Percentiles rank a stretch among this genome's conserved stretches.
Evolutionary conservation across 2,113 vertebrate genomes (phyloP).

Genomic region (Gallinago paraguaiae): DNA sequence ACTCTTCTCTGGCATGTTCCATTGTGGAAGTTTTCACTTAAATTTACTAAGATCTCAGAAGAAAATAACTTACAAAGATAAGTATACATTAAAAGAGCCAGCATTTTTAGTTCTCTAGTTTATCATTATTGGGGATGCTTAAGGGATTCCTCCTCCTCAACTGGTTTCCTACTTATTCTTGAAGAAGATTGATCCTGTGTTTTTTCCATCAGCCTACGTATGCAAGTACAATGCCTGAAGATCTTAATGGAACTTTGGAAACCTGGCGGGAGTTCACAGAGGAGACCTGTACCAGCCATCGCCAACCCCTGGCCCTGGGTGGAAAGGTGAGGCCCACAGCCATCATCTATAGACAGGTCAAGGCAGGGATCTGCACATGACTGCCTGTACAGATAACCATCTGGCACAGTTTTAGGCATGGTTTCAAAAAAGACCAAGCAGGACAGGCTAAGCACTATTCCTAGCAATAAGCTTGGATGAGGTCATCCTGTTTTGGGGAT

Average conservation of each 20-base stretch:
- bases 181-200: not conserved
- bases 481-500: not conserved
- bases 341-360: not conserved
- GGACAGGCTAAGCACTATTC: not conserved
- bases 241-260: not conserved
- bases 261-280: not conserved
- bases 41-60: not conserved
- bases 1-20: not conserved
- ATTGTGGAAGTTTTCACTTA: not conserved
- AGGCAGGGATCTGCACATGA: not conserved
- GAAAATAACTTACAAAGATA: not conserved
- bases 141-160: not conserved
- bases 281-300: not conserved
- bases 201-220: not conserved
- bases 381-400: accelerated
- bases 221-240: not conserved
- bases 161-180: not conserved
- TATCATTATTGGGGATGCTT: not conserved
- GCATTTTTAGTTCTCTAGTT: not conserved
- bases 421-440: not conserved
- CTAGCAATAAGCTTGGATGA: not conserved
- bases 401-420: not conserved
- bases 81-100: not conserved
- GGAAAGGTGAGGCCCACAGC: not conserved
- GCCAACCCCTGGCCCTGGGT: not conserved